phyloP scores from a whole-genome alignment of 2,113 vertebrate species.

The Anarhynchus alexandrinus region DNA sequence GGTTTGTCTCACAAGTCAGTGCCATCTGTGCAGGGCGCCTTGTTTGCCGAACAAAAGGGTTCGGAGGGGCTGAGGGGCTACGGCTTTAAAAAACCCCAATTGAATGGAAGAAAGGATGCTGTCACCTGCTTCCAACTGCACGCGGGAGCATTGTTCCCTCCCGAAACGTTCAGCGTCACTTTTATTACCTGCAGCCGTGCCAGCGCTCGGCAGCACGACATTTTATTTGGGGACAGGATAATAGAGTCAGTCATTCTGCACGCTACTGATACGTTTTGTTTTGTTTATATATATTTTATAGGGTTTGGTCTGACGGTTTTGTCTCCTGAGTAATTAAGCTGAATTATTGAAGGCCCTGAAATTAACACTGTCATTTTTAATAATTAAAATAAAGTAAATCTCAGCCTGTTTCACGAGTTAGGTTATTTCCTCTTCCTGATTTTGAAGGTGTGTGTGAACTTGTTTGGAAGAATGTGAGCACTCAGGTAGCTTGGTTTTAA shows the following conservation, averaged over 20 bases:
- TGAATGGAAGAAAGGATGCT: conserved; percentile 16
- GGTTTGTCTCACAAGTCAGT: not conserved
- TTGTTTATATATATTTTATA: conserved; percentile 17
- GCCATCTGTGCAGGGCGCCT: conserved; percentile 55
- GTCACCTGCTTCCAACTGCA: not conserved
- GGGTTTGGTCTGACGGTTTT: not conserved
- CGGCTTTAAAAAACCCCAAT: not conserved
- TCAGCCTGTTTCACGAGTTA: conserved; percentile 19
- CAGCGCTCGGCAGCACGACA: fast-evolving
- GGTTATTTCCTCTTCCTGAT: conserved; percentile 21
- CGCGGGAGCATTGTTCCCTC: not conserved
- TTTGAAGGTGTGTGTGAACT: conserved; percentile 4
- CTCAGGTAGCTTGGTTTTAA: not conserved
- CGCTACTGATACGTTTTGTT: not conserved
- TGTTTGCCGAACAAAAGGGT: conserved; percentile 36
- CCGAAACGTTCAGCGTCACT: not conserved
- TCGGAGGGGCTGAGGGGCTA: not conserved
- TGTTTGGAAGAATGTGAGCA: not conserved
- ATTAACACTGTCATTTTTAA: conserved; percentile 18
- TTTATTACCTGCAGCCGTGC: not conserved
- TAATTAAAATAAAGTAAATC: conserved; percentile 45
- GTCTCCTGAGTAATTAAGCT: conserved; percentile 44
- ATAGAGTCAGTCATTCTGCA: not conserved
- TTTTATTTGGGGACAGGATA: not conserved
- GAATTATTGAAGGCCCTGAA: conserved; percentile 49